These are phyloP conservation scores for Sarcophaga rosellei DNA, from an alignment of 2,888 invertebrate species.

Conservation along the genomic window DNA sequence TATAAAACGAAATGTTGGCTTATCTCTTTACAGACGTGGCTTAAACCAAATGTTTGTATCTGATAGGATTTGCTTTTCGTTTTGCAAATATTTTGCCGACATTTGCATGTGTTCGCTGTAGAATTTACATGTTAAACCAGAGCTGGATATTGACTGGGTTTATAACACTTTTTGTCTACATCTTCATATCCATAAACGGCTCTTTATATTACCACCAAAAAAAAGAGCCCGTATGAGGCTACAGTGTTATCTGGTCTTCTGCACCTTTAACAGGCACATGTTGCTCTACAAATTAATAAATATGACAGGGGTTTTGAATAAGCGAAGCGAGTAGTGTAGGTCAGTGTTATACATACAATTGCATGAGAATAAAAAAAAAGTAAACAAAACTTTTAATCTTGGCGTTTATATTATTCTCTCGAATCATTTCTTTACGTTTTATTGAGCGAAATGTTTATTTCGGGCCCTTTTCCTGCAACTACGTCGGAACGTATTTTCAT, in stretches of 20 bases:
- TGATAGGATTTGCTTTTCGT: not conserved
- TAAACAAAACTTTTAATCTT: slow-evolving; percentile 27
- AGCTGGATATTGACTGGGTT: slow-evolving; percentile 40
- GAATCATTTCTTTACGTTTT: not conserved
- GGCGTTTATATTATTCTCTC: not conserved
- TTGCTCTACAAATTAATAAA: not conserved
- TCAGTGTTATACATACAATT: slow-evolving; percentile 54
- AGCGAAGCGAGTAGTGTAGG: slow-evolving; percentile 52
- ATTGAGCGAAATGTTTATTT: slow-evolving; percentile 33
- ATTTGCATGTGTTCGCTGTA: not conserved
- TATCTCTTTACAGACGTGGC: slow-evolving; percentile 14
- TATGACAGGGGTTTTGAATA: not conserved
- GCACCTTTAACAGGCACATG: not conserved
- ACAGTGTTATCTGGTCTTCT: not conserved
- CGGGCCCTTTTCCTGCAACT: not conserved
- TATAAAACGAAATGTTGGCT: slow-evolving; percentile 27
- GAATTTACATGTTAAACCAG: slow-evolving; percentile 16
- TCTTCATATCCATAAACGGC: not conserved
- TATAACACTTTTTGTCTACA: slow-evolving; percentile 40
- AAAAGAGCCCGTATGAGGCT: slow-evolving; percentile 1
- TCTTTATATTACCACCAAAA: slow-evolving; percentile 16
- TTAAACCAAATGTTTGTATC: not conserved
- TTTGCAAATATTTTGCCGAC: not conserved
- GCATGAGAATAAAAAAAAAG: no score
- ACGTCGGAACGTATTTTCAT: slow-evolving; percentile 4